Conservation (phyloP, 2,888 invertebrate species). For the Zonitis immaculata region DNA sequence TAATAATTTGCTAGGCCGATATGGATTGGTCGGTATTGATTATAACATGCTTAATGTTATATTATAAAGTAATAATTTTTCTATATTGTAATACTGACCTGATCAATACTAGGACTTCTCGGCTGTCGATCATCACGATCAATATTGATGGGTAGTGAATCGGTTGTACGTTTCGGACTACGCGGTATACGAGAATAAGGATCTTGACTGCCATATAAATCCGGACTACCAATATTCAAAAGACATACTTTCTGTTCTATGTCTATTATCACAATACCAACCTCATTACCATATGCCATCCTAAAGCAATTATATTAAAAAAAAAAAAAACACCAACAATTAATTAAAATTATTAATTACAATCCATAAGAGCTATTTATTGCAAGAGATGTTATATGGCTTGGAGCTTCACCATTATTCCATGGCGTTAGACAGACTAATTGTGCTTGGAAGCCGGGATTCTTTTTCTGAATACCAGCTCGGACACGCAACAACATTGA, state of each 20-base stretch:
- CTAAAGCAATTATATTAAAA: conserved; percentile 61
- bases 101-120: conserved; percentile 83
- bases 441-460: conserved; percentile 95
- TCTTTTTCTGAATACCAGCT: conserved; percentile 74
- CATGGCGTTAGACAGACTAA: conserved; percentile 89
- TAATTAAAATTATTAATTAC: conserved; percentile 59
- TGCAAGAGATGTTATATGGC: conserved; percentile 82
- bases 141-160: conserved; percentile 45
- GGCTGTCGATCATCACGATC: conserved; percentile 54
- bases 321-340: not conserved
- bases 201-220: conserved; percentile 86
- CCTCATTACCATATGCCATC: conserved; percentile 96
- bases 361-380: conserved; percentile 96
- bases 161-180: conserved; percentile 46
- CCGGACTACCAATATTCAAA: conserved; percentile 82
- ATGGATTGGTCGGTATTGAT: not conserved
- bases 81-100: conserved; percentile 72
- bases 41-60: not conserved
- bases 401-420: conserved; percentile 71
- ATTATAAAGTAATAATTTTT: too few relatives aligned
- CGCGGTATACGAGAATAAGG: conserved; percentile 67
- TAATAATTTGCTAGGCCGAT: too few relatives aligned
- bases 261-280: conserved; percentile 92
- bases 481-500: conserved; percentile 61
- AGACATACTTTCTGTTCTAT: conserved; percentile 86